Percentiles rank a stretch among this genome's conserved stretches.
Evolutionary conservation across 1,140 invertebrate genomes (phyloP).

Genomic region (Archivesica marissinica): DNA sequence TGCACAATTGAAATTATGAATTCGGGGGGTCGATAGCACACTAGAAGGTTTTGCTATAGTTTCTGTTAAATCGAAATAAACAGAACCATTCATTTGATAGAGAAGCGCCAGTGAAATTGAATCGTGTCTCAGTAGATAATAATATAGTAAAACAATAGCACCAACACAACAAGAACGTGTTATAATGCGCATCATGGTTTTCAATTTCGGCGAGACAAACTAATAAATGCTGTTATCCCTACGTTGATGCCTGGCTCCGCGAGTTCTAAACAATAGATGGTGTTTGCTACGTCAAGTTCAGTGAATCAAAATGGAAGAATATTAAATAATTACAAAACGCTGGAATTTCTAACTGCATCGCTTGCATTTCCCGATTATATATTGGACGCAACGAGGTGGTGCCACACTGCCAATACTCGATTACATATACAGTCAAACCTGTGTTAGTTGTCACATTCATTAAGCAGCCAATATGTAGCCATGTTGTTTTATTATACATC

Average conservation of each 20-base stretch:
- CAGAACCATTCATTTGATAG: slow-evolving; percentile 15
- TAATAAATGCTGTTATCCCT: slow-evolving; percentile 32
- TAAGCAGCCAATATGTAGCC: too few relatives aligned
- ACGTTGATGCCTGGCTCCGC: slow-evolving; percentile 7
- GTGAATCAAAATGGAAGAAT: neutral
- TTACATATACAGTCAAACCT: too few relatives aligned
- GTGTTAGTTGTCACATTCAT: too few relatives aligned
- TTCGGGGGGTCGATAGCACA: neutral
- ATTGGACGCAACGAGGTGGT: too few relatives aligned
- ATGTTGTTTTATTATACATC: too few relatives aligned
- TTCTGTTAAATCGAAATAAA: slow-evolving; percentile 37
- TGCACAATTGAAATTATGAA: neutral
- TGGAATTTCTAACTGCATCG: neutral
- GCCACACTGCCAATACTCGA: too few relatives aligned
- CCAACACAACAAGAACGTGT: neutral
- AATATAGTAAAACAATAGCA: slow-evolving; percentile 21
- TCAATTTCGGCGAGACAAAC: slow-evolving; percentile 15
- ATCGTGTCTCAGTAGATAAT: slow-evolving; percentile 30
- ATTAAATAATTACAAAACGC: neutral
- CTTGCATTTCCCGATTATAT: too few relatives aligned
- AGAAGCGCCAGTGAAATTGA: slow-evolving; percentile 9
- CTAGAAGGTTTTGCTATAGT: neutral
- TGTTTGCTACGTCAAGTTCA: neutral
- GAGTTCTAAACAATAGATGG: slow-evolving; percentile 22
- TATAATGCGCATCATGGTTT: slow-evolving; percentile 11